phyloP scores from a whole-genome alignment of 2,113 vertebrate species.

The Pseudorectes ferrugineus region DNA sequence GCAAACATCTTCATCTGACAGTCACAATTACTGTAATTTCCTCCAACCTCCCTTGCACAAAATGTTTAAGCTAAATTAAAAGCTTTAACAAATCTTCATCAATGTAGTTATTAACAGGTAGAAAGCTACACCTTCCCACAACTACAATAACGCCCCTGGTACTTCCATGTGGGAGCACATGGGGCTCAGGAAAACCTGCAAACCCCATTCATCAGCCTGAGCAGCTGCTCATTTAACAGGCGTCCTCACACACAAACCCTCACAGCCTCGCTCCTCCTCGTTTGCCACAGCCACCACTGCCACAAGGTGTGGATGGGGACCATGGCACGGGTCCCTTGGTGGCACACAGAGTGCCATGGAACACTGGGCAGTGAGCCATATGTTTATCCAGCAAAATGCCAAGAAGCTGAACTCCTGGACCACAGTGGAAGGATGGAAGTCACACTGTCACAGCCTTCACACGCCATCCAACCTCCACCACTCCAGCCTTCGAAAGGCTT shows the following conservation, averaged over 20 bases:
- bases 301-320: fast-evolving
- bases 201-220: not conserved
- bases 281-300: not conserved
- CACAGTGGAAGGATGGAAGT: not conserved
- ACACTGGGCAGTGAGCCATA: not conserved
- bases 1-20: not conserved
- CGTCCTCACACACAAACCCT: fast-evolving
- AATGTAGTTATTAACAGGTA: slow-evolving; percentile 30
- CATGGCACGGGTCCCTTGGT: not conserved
- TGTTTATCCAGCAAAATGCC: not conserved
- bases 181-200: not conserved
- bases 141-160: not conserved
- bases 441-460: not conserved
- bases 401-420: not conserved
- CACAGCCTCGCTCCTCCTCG: fast-evolving
- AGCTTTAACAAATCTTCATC: slow-evolving; percentile 41
- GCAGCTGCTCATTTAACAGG: not conserved
- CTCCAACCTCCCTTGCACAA: slow-evolving; percentile 3
- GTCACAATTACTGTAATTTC: slow-evolving; percentile 52
- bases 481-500: not conserved
- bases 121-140: slow-evolving; percentile 41
- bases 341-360: not conserved
- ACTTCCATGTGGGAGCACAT: not conserved
- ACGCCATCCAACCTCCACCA: not conserved
- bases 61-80: slow-evolving; percentile 49